Conservation (phyloP, 1,140 invertebrate genomes). For the Drosophila orena region DNA sequence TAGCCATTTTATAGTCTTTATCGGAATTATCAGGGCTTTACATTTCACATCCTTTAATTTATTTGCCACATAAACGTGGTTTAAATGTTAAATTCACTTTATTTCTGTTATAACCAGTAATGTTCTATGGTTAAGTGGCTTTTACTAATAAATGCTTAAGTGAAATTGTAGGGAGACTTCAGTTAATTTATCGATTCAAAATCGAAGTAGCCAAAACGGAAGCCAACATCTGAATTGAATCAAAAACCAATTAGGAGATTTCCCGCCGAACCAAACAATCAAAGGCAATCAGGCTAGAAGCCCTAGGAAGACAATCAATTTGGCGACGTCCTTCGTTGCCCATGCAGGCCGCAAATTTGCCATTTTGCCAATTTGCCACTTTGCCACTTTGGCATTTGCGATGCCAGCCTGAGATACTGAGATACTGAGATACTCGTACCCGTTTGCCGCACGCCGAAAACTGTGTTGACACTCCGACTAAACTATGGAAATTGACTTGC, state of each 20-base stretch:
- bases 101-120: too few species aligned
- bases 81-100: too few species aligned
- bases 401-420: not conserved
- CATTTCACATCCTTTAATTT: not conserved
- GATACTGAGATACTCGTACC: not conserved
- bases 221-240: conserved; percentile 1
- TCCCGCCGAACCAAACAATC: conserved; percentile 43
- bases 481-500: conserved; percentile 39
- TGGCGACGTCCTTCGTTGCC: conserved; percentile 16
- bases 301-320: conserved; percentile 47
- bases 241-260: conserved; percentile 46
- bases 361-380: conserved; percentile 26
- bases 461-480: conserved; percentile 21
- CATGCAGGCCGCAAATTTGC: conserved; percentile 26
- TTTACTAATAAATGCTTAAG: too few species aligned
- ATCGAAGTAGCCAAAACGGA: not conserved
- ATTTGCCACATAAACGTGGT: too few species aligned
- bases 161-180: not conserved
- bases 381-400: conserved; percentile 18
- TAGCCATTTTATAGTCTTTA: not conserved
- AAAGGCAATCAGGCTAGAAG: conserved; percentile 38
- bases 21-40: not conserved
- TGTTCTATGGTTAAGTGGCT: too few species aligned
- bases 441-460: conserved; percentile 1
- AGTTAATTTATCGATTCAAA: not conserved